Base-by-base conservation (phyloP, 2,113 vertebrate species). In the Malurus melanocephalus region DNA sequence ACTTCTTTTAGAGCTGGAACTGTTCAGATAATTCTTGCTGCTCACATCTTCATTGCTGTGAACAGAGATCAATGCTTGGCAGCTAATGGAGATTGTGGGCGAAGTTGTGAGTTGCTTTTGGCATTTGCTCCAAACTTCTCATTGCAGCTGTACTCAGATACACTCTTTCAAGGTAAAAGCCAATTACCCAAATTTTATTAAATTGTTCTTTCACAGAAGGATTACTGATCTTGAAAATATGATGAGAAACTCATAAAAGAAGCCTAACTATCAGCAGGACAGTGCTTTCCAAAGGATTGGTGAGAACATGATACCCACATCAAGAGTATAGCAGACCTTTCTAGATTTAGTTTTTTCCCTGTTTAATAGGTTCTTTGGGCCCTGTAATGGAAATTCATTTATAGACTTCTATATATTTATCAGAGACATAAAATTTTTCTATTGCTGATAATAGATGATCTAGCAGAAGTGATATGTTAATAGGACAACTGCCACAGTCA, bases 51-150 rank as follows among this genome's bases (percentile, higher is more conserved):
- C 38, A 14, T 52, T 79, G 42, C 45, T 74, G 26, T 33, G 59
- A 83, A 61, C 21, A 66, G 76, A 43, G 19, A 69, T 59, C 22
- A 69, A 22, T 43, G 26, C 26, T 26, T 64, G n/a, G 48, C 23
- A 83, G 27, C 14, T 76, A 42, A 48, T 21, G 33, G 46, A 88
- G 11, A 61, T 46, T 0, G 0, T 52, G 79, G n/a, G 22, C 1
- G 9, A 77, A 57, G 23, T 8, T 68, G 30, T 38, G 1, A 2
- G 5, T 61, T 72, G 68, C 13, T 6, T 85, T 76, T 79, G 27
- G 9, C 19, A 33, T 92, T 79, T 89, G 11, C 27, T 79, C 10
- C 69, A 18, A 79, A 85, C 14, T 73, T 5, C 40, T 62, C 22
- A 35, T 30, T 51, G 52, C 43, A 76, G 19, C 46, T 55, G 6